Base-by-base conservation (phyloP, 2,888 invertebrate species). In the Abrostola triplasia region DNA sequence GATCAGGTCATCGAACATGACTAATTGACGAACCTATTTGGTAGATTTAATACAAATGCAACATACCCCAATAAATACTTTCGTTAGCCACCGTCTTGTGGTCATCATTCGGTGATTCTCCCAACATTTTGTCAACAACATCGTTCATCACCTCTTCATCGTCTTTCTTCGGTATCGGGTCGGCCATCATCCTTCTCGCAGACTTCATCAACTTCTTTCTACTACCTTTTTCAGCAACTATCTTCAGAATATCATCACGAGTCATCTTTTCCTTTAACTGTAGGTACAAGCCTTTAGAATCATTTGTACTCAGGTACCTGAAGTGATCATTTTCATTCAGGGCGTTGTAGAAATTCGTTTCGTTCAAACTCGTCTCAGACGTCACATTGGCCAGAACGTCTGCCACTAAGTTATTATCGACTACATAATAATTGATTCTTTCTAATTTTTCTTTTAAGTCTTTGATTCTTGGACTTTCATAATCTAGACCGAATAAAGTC, bases 261-360 rank as follows among this genome's bases (percentile, higher is more conserved):
- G 89, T 94, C 85, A 94, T 87, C 59, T 86, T 92, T 56, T 91
- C 87, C 74, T 94, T 94, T 6, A 94, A 68, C 65, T 89, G 89
- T 5, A 92, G 67, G 73, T 91, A 93, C 48, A 94, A 72, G 70
- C 80, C 91, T 62, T 89, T 90, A 0, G 86, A 74, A 57, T 87
- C 84, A 36, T 86, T 81, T 2, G 79, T 71, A 0, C 73, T 61
- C 7, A 90, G 53, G 52, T 84, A 81, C 56, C 76, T 76, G 41
- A 88, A 90, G 38, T 87, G 75, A 44, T 94, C 92, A 24, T 86
- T 82, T 66, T 92, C 88, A 37, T 81, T 82, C 7, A 93, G 67
- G 0, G 92, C 80, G 40, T 88, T 81, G 59, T 77, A 90, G 66
- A 94, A 93, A 57, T 88, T 89, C 0, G 90, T 93, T 56, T 88